A percentile compares a stretch with the other conserved stretches of the same genome.
phyloP scores from a whole-genome alignment of 2,113 vertebrate genomes.

The Leiothrix lutea region DNA sequence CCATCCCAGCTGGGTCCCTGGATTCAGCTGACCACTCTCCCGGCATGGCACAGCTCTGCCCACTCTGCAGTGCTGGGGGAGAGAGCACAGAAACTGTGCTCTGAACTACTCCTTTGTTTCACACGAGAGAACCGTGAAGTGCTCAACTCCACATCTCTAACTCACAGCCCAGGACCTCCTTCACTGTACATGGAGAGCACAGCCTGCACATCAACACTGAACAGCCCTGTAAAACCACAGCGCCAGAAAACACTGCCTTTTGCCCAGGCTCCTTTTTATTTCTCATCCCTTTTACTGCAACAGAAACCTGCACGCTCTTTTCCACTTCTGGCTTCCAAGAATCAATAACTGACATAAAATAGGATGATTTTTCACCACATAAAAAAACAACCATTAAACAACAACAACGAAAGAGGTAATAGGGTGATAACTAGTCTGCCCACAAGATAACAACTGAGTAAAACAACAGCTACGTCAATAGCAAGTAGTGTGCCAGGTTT shows the following conservation, averaged over 20 bases:
- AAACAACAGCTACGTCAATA: background rate
- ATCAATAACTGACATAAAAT: background rate
- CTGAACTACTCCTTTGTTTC: background rate
- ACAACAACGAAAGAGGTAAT: background rate
- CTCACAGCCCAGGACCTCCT: background rate
- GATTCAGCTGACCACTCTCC: background rate
- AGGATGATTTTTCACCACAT: background rate
- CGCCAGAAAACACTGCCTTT: background rate
- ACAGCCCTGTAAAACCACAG: background rate
- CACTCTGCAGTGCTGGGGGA: background rate
- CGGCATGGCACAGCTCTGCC: background rate
- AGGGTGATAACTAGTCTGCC: background rate
- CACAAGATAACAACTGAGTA: background rate
- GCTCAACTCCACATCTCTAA: background rate
- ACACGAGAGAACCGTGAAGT: background rate
- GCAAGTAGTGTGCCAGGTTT: background rate
- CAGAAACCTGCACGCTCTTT: background rate
- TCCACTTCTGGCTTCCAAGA: background rate
- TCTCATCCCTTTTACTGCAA: background rate
- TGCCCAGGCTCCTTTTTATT: background rate
- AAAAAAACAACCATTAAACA: background rate
- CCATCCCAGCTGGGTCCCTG: background rate
- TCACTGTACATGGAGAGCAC: fast-evolving
- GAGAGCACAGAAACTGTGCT: too few relatives aligned
- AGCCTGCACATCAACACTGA: background rate